These are phyloP conservation scores for Euplagia quadripunctaria DNA, from an alignment of 2,888 invertebrate species.

Conservation along the genomic window DNA sequence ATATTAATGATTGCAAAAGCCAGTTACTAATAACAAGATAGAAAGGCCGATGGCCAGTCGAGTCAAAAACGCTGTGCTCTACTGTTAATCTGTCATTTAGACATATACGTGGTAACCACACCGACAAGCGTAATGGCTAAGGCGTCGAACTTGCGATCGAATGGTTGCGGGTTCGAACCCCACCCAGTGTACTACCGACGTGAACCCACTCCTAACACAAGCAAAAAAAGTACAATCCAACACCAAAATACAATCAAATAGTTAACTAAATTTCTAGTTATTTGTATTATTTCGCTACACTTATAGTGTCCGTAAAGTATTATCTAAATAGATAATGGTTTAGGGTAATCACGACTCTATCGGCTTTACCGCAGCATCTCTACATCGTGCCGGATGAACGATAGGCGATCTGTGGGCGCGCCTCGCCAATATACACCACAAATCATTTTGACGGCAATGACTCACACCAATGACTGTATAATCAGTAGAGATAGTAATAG, in stretches of 20 bases:
- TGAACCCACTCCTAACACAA: too few species aligned
- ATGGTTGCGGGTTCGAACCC: too few species aligned
- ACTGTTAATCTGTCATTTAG: too few species aligned
- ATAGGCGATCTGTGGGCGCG: constrained; percentile 50
- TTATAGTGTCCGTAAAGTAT: neutral
- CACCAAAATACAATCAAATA: neutral
- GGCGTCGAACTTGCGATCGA: too few species aligned
- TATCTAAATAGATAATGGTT: constrained; percentile 18
- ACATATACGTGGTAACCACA: too few species aligned
- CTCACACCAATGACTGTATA: constrained; percentile 22
- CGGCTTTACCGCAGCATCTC: neutral
- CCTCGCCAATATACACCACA: constrained; percentile 64
- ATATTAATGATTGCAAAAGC: too few species aligned
- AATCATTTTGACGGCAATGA: constrained; percentile 40
- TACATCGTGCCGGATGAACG: constrained; percentile 24
- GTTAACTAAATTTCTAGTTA: neutral
- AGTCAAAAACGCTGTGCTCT: too few species aligned
- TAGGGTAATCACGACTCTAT: constrained; percentile 19
- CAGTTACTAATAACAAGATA: too few species aligned
- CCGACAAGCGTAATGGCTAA: too few species aligned
- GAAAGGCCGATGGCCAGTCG: too few species aligned
- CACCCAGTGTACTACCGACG: too few species aligned
- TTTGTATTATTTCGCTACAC: neutral
- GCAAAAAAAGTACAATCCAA: too few species aligned
- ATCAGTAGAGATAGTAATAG: neutral